Base-by-base conservation (phyloP, 2,888 invertebrate species). In the Drosophila meridiana region DNA sequence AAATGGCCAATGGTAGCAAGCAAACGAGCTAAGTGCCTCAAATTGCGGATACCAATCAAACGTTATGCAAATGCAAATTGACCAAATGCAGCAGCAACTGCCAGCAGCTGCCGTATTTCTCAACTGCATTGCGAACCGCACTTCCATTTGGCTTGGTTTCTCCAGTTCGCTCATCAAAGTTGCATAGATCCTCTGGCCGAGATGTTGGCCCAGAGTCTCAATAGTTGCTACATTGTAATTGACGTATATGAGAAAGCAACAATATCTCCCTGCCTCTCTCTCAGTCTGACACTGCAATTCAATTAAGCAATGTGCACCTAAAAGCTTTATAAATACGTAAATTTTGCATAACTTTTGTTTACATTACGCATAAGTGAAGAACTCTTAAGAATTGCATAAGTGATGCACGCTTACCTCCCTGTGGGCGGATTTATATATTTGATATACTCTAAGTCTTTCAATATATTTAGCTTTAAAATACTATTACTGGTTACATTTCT, bases 11-110 rank as follows among this genome's bases (percentile, higher is more conserved):
- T 28, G 30, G 28, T 40, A 40, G 47, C 47, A 36, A 32, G 30
- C 59, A 50, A 50, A 26, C 71, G 11, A n/a, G 63, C 48, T 72
- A 72, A 80, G 81, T 78, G 81, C 72, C 58, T 47, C 50, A 43
- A 62, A 69, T 56, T 71, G 48, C 70, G 85, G 69, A 69, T 66
- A 73, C 71, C 84, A 87, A 84, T 89, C 80, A 76, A 87, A 80
- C 62, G 82, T 77, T 90, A 90, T 83, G 83, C 79, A 90, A 87
- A 87, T 90, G 81, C 74, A 77, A 89, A 89, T 89, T 82, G 82
- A 83, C 73, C 89, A 78, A 83, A 70, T 62, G 62, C 58, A 72
- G 68, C 71, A 68, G 58, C 64, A 65, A 40, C 30, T 42, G n/a
- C 53, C 62, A 64, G 61, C 82, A 77, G 79, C 73, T 80, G 75